phyloP scores from a whole-genome alignment of 2,113 vertebrate species.

The Suricata suricatta region DNA sequence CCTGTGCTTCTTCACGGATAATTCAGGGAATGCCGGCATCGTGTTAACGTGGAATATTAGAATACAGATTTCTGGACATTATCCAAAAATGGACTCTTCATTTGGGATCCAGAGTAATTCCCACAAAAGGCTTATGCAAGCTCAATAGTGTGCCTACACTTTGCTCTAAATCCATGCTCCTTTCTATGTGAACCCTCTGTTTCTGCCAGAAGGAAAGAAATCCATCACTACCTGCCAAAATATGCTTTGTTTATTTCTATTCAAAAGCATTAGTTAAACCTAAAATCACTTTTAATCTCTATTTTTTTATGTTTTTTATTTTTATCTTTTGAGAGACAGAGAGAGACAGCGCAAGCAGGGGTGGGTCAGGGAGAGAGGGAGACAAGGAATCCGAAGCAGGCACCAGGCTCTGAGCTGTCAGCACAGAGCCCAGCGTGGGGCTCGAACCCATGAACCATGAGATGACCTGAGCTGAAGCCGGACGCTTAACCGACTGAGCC shows the following conservation, averaged over 20 bases:
- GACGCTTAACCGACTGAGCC: too few species aligned
- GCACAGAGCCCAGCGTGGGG: too few species aligned
- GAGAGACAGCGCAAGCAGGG: too few species aligned
- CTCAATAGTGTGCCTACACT: not conserved
- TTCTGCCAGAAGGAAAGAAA: slow-evolving; percentile 22
- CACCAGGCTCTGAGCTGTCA: too few species aligned
- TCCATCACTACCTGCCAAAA: not conserved
- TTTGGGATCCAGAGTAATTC: not conserved
- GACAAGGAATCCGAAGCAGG: too few species aligned
- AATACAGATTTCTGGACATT: not conserved
- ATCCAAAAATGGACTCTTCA: not conserved
- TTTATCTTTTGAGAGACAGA: too few species aligned
- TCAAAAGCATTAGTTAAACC: not conserved
- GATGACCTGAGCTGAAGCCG: too few species aligned
- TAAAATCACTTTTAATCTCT: not conserved
- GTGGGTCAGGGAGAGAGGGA: too few species aligned
- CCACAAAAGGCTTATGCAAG: not conserved
- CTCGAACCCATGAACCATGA: too few species aligned
- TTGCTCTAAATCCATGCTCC: not conserved
- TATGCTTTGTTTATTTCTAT: not conserved
- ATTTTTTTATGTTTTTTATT: too few species aligned
- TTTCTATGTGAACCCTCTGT: not conserved
- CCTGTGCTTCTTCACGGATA: not conserved
- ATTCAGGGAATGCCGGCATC: not conserved
- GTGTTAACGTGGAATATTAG: not conserved